These are phyloP conservation scores for Chouioia cunea DNA, from an alignment of 2,888 invertebrate genomes.

Conservation along the genomic window DNA sequence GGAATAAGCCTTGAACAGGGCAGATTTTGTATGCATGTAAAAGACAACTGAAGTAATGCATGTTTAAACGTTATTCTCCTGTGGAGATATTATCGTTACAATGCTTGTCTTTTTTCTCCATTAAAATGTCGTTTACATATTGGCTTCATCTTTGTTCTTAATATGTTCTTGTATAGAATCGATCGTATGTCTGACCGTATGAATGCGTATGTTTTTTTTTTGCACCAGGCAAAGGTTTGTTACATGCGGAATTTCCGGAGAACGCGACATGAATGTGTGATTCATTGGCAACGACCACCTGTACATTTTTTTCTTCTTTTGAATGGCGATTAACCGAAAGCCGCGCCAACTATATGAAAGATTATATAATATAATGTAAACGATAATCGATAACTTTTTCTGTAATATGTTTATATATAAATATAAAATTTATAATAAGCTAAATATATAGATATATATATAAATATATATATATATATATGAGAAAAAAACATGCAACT, in stretches of 20 bases:
- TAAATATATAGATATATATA: conserved; percentile 51
- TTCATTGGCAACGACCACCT: conserved; percentile 58
- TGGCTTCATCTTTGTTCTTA: conserved; percentile 36
- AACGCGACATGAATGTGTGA: conserved; percentile 44
- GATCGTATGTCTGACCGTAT: conserved; percentile 16
- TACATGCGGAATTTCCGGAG: conserved; percentile 9
- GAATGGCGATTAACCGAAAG: neutral
- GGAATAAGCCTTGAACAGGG: conserved; percentile 15
- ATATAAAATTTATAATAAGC: conserved; percentile 53
- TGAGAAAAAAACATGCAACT: conserved; percentile 46
- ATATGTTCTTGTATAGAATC: conserved; percentile 45
- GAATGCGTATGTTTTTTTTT: conserved; percentile 30
- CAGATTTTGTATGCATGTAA: conserved; percentile 17
- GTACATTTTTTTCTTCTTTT: conserved; percentile 57
- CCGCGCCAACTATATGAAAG: conserved; percentile 39
- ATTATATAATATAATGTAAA: conserved; percentile 48
- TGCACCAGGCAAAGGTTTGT: conserved; percentile 25
- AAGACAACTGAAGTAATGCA: neutral
- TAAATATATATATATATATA: conserved; percentile 49
- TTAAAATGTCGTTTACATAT: conserved; percentile 41
- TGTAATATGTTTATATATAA: conserved; percentile 62
- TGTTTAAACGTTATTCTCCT: conserved; percentile 41
- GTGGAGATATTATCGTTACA: conserved; percentile 31
- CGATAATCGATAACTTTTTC: conserved; percentile 54
- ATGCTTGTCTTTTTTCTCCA: conserved; percentile 30